These are phyloP conservation scores for Atopsyche davidsoni DNA, from an alignment of 1,140 invertebrate genomes.

Conservation along the genomic window DNA sequence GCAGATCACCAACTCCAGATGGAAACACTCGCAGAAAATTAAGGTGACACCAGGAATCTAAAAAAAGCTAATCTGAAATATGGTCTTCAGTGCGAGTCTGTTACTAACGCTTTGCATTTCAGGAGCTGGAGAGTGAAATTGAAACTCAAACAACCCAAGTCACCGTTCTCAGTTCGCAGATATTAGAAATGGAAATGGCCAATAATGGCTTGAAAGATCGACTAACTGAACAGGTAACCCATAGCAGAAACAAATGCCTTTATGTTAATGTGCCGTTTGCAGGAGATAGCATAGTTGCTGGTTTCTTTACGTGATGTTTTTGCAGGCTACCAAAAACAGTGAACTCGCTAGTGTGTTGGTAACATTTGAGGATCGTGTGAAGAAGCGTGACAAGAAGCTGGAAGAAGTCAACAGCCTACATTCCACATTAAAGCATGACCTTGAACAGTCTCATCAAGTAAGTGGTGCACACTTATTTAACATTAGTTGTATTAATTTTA, in stretches of 20 bases:
- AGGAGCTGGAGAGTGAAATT: slow-evolving; percentile 20
- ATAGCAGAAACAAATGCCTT: too few relatives aligned
- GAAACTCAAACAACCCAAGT: slow-evolving; percentile 8
- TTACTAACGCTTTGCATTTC: slow-evolving; percentile 1
- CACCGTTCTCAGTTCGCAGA: not conserved
- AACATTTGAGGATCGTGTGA: slow-evolving; percentile 46
- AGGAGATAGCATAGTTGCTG: not conserved
- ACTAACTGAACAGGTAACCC: slow-evolving; percentile 19
- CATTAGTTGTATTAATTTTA: too few relatives aligned
- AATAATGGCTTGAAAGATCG: slow-evolving; percentile 3
- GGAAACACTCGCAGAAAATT: slow-evolving; percentile 37
- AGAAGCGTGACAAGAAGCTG: slow-evolving; percentile 40
- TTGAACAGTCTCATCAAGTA: slow-evolving; percentile 38
- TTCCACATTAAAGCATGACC: slow-evolving; percentile 32
- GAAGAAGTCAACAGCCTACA: slow-evolving; percentile 38
- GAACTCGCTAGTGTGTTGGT: slow-evolving; percentile 42
- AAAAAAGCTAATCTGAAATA: too few relatives aligned
- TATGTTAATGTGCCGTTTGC: not conserved
- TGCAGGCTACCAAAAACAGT: slow-evolving; percentile 40
- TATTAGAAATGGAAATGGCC: slow-evolving; percentile 6
- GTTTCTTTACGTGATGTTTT: too few relatives aligned
- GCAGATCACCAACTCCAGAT: slow-evolving; percentile 37
- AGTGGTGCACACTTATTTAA: too few relatives aligned
- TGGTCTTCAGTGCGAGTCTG: too few relatives aligned
- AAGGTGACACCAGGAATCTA: slow-evolving; percentile 38